Percentiles rank a stretch among this genome's conserved stretches.
Evolutionary conservation across 2,888 invertebrate species (phyloP).

Genomic region (Hydriomena furcata): DNA sequence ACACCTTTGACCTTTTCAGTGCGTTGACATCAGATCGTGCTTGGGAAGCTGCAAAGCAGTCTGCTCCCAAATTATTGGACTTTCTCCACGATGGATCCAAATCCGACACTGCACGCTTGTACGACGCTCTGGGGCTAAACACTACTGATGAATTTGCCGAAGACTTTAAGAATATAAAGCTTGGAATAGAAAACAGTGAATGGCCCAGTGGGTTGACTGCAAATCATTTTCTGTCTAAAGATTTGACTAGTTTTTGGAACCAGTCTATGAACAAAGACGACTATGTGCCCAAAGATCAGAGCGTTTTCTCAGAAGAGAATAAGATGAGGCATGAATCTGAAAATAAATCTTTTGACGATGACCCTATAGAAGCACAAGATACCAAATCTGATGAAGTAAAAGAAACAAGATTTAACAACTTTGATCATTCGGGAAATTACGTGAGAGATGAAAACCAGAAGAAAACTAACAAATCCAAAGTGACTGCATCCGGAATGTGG

Average conservation of each 20-base stretch:
- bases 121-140: slow-evolving; percentile 71
- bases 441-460: slow-evolving; percentile 68
- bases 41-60: slow-evolving; percentile 80
- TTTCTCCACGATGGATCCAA: slow-evolving; percentile 76
- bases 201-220: slow-evolving; percentile 54
- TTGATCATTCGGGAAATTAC: slow-evolving; percentile 71
- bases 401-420: slow-evolving; percentile 63
- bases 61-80: slow-evolving; percentile 77
- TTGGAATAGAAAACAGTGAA: slow-evolving; percentile 50
- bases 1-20: slow-evolving; percentile 63
- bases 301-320: slow-evolving; percentile 49
- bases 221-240: slow-evolving; percentile 58
- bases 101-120: slow-evolving; percentile 75
- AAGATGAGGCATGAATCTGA: slow-evolving; percentile 49
- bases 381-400: slow-evolving; percentile 58
- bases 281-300: slow-evolving; percentile 45
- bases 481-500: slow-evolving; percentile 71
- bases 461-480: slow-evolving; percentile 62
- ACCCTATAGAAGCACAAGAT: slow-evolving; percentile 48
- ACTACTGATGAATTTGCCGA: slow-evolving; percentile 59
- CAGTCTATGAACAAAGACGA: slow-evolving; percentile 54
- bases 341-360: slow-evolving; percentile 52
- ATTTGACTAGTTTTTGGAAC: slow-evolving; percentile 58
- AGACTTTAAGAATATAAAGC: slow-evolving; percentile 62
- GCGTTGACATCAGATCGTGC: slow-evolving; percentile 75